Percentiles rank a stretch among this genome's conserved stretches.
phyloP scores from a whole-genome alignment of 2,113 vertebrate species.

The Hoplias malabaricus region DNA sequence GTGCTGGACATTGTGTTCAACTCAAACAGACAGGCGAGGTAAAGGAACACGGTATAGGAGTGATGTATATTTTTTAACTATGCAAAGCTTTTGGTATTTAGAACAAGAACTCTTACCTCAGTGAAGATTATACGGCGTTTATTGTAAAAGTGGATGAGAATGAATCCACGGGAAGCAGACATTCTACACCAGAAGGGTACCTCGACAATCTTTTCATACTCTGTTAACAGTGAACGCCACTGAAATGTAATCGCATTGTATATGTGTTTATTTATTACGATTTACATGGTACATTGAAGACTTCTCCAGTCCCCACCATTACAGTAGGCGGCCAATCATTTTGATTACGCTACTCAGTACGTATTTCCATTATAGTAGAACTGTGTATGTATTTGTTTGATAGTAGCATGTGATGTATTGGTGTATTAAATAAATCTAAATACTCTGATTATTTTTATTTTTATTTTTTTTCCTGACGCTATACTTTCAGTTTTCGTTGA shows the following conservation, averaged over 20 bases:
- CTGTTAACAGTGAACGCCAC: conserved; percentile 41
- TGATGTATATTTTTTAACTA: conserved; percentile 51
- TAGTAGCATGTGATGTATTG: conserved; percentile 71
- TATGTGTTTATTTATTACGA: conserved; percentile 66
- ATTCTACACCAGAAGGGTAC: conserved; percentile 40
- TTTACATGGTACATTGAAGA: conserved; percentile 44
- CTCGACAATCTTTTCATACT: conserved; percentile 55
- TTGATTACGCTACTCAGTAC: conserved; percentile 55
- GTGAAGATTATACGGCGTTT: conserved; percentile 36
- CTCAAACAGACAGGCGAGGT: conserved; percentile 22
- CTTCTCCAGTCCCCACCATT: conserved; percentile 36
- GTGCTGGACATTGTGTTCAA: conserved; percentile 40
- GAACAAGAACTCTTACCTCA: conserved; percentile 42
- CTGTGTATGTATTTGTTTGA: conserved; percentile 66
- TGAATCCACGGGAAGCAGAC: conserved; percentile 16
- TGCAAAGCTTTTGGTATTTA: conserved; percentile 58
- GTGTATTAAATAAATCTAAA: conserved; percentile 68
- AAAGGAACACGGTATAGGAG: conserved; percentile 16
- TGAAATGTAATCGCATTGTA: conserved; percentile 50
- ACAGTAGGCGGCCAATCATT: conserved; percentile 40
- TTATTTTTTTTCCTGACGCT: too few relatives aligned
- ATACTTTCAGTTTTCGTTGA: not conserved
- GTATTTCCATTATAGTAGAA: conserved; percentile 62
- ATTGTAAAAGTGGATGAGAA: conserved; percentile 32
- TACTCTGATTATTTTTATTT: conserved; percentile 15